These are phyloP conservation scores for Aphelenchoides bicaudatus DNA, from an alignment of 2,888 invertebrate genomes.

Conservation along the genomic window DNA sequence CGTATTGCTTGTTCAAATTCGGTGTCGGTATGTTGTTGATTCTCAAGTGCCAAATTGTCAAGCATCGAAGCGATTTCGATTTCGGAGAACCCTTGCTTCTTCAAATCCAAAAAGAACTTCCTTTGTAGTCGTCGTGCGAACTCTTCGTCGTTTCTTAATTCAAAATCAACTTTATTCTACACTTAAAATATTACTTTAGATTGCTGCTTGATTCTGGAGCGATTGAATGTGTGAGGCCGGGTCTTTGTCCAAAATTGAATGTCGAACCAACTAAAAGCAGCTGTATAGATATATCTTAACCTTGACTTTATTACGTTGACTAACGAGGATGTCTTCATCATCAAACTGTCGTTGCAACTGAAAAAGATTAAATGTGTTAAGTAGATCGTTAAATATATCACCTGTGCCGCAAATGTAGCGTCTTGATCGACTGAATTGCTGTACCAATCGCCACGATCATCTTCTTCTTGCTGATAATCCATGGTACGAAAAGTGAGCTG, in stretches of 20 bases:
- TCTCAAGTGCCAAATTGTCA: not conserved
- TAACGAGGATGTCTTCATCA: slow-evolving; percentile 8
- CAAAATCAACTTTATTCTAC: too few species aligned
- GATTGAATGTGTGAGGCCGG: not conserved
- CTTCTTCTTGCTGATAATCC: too few species aligned
- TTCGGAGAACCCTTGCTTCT: slow-evolving; percentile 8
- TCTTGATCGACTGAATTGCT: too few species aligned
- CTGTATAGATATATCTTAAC: too few species aligned
- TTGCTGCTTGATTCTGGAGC: not conserved
- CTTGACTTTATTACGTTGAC: too few species aligned
- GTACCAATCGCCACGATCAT: too few species aligned
- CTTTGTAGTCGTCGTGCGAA: slow-evolving; percentile 12
- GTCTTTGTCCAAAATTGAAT: slow-evolving; percentile 11
- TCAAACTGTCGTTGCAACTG: slow-evolving; percentile 11
- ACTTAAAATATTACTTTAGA: too few species aligned
- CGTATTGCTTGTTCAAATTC: not conserved
- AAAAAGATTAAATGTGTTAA: too few species aligned
- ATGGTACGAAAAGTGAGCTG: too few species aligned
- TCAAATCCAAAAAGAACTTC: slow-evolving; percentile 16
- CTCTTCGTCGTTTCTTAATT: slow-evolving; percentile 9
- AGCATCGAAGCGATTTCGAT: slow-evolving; percentile 17
- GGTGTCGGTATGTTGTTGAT: not conserved
- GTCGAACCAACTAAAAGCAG: not conserved
- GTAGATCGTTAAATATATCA: too few species aligned
- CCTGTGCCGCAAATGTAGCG: too few species aligned